Base-by-base conservation (phyloP, 2,888 invertebrate species). In the Hypolimnas misippus region DNA sequence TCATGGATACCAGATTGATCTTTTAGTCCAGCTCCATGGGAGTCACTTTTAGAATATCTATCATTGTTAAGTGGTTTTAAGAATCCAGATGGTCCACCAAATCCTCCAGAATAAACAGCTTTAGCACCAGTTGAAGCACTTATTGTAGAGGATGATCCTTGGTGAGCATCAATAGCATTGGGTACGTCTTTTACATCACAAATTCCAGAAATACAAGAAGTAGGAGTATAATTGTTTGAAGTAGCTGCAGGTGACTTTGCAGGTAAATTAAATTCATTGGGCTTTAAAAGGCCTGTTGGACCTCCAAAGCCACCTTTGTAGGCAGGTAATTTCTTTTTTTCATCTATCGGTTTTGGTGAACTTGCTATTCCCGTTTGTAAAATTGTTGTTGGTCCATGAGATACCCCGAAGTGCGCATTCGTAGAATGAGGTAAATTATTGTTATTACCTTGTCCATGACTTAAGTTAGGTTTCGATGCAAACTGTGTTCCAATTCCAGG, bases 21-120 rank as follows among this genome's bases (percentile, higher is more conserved):
- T 62, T 53, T 59, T 17, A 55, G 35, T 57, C 65, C 25, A 16
- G 52, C 4, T 21, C 19, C 51, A 40, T n/a, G 10, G 16, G 61
- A 25, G n/a, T 25, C 57, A 31, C 33, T 54, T 16, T 60, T 42
- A 3, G 60, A 21, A 35, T 44, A 29, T 40, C 54, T 63, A 33
- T 82, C 83, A 61, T 75, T 73, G 57, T 90, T 87, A 65, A 78
- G 82, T 1, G 92, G 88, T 72, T 81, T 81, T 5, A 89, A 70
- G 12, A 89, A 62, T n/a, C 92, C 92, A 25, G 89, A 84, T 50
- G 91, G 89, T 29, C 89, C 92, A 38, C 90, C 89, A 69, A 92
- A 92, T 14, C 91, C 87, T 57, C 89, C 90, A 14, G 82, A 76
- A 66, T 91, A 91, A 38, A 79, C 76, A 7, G 83, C 79, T 54